Evolutionary conservation across 2,888 invertebrate genomes (phyloP).

Genomic region (Cistogaster globosa): DNA sequence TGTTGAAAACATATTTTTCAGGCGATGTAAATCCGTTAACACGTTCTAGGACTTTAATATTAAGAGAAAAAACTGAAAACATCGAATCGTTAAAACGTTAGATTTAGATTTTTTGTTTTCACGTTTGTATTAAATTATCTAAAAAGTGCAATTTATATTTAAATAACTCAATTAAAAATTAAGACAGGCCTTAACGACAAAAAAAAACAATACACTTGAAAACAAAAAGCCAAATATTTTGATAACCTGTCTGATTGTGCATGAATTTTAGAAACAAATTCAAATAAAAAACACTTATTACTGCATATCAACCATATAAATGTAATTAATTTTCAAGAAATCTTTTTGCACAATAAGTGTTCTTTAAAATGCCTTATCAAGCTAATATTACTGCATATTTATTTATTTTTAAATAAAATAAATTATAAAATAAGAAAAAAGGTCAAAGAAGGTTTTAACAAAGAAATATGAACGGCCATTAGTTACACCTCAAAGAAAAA

Average conservation of each 20-base stretch:
- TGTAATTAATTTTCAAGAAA: too few species aligned
- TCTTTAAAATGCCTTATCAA: slow-evolving; percentile 42
- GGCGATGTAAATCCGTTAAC: too few species aligned
- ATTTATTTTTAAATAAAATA: background rate
- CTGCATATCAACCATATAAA: background rate
- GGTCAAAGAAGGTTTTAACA: slow-evolving; percentile 45
- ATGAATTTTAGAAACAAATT: background rate
- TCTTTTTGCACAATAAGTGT: background rate
- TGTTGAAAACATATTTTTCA: too few species aligned
- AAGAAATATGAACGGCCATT: background rate
- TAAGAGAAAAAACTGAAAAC: too few species aligned
- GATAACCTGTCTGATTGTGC: slow-evolving; percentile 44
- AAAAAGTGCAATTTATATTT: slow-evolving; percentile 1
- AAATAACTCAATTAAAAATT: slow-evolving; percentile 28
- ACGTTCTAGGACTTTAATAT: too few species aligned
- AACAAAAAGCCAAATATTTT: slow-evolving; percentile 42
- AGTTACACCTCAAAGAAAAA: background rate
- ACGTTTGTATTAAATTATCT: background rate
- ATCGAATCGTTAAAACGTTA: too few species aligned
- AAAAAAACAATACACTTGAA: background rate
- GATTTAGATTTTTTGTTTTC: too few species aligned
- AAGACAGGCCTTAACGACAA: background rate
- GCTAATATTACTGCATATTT: background rate
- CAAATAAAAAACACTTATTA: background rate
- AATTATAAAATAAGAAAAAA: slow-evolving; percentile 48